These are phyloP conservation scores for Marisa cornuarietis DNA, from an alignment of 1,140 invertebrate genomes.

Conservation along the genomic window DNA sequence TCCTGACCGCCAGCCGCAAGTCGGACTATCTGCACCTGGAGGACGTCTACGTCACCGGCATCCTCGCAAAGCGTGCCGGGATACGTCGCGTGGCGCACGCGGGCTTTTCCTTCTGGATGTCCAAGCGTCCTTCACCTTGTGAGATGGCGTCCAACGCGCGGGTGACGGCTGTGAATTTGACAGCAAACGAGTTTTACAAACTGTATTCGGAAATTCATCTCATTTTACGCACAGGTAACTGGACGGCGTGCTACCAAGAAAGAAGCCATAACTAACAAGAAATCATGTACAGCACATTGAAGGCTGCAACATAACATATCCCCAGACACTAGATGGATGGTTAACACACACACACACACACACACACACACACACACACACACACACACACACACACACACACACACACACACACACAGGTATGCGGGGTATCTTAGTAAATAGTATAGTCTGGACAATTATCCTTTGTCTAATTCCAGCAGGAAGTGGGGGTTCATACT, in stretches of 20 bases:
- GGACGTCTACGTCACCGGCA: slow-evolving; percentile 67
- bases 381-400: too few species aligned
- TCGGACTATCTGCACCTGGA: slow-evolving; percentile 60
- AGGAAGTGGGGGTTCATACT: too few species aligned
- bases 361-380: too few species aligned
- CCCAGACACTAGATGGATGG: too few species aligned
- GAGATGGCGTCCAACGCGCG: slow-evolving; percentile 19
- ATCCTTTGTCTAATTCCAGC: too few species aligned
- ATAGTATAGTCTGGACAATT: too few species aligned
- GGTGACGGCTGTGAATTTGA: slow-evolving; percentile 26
- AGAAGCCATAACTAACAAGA: too few species aligned
- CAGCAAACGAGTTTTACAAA: slow-evolving; percentile 23
- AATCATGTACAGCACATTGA: too few species aligned
- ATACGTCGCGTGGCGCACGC: slow-evolving; percentile 31
- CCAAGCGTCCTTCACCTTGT: slow-evolving; percentile 20
- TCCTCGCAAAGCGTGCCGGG: slow-evolving; percentile 51
- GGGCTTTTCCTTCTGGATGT: slow-evolving; percentile 30
- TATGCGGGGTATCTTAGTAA: too few species aligned
- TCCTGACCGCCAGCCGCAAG: slow-evolving; percentile 43
- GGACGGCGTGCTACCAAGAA: not conserved
- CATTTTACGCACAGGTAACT: slow-evolving; percentile 20
- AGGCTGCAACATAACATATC: too few species aligned
- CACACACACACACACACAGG: too few species aligned
- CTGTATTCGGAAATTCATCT: slow-evolving; percentile 23
- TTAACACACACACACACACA: too few species aligned